Conservation (phyloP, 1,140 invertebrate genomes). For the Dryas iulia region DNA sequence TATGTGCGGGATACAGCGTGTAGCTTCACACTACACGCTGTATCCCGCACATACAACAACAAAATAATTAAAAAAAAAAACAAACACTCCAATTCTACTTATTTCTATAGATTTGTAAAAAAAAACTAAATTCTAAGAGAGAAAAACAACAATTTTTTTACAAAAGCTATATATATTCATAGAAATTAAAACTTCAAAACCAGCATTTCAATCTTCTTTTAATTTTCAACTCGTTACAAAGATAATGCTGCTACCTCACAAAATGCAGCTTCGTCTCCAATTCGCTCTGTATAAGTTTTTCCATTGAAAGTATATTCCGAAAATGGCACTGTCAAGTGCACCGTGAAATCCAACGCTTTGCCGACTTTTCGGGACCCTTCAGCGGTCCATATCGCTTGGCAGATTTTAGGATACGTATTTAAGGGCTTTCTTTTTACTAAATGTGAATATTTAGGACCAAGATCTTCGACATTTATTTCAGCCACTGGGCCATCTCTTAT, state of each 20-base stretch:
- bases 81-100: too few relatives aligned
- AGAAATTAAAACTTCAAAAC: not conserved
- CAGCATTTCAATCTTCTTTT: slow-evolving; percentile 13
- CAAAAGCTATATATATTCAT: not conserved
- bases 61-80: too few relatives aligned
- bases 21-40: too few relatives aligned
- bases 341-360: slow-evolving; percentile 77
- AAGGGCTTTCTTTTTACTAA: slow-evolving; percentile 46
- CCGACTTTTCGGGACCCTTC: slow-evolving; percentile 81
- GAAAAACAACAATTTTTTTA: not conserved
- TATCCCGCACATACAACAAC: too few relatives aligned
- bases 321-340: slow-evolving; percentile 70
- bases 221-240: slow-evolving; percentile 35
- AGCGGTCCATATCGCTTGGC: slow-evolving; percentile 82
- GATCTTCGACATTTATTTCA: slow-evolving; percentile 61
- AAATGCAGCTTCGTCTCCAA: slow-evolving; percentile 56
- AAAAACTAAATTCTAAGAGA: not conserved
- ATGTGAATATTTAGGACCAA: slow-evolving; percentile 57
- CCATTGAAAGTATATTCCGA: slow-evolving; percentile 79
- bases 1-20: too few relatives aligned
- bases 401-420: slow-evolving; percentile 76
- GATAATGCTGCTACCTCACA: slow-evolving; percentile 56
- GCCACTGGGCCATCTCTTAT: slow-evolving; percentile 77
- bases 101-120: too few relatives aligned
- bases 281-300: slow-evolving; percentile 80